These are phyloP conservation scores for Erpetoichthys calabaricus DNA, from an alignment of 2,797 vertebrate genomes.

Conservation along the genomic window DNA sequence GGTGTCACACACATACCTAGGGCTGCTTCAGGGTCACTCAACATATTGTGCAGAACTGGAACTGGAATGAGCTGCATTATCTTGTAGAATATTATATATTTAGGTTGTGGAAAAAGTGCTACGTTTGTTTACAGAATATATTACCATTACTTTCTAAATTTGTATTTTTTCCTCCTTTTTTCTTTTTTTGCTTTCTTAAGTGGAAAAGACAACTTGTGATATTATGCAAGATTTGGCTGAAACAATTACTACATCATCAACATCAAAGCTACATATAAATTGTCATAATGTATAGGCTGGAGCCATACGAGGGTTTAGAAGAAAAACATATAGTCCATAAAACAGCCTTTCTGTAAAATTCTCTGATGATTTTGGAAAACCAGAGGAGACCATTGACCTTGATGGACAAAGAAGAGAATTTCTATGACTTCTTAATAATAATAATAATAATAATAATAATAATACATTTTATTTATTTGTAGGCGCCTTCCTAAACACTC, in stretches of 20 bases:
- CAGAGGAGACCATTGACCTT: neutral
- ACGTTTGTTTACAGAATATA: too few species aligned
- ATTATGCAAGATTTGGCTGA: neutral
- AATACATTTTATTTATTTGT: too few species aligned
- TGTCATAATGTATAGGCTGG: neutral
- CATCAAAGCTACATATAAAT: neutral
- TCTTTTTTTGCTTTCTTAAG: neutral
- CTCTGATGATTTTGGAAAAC: neutral
- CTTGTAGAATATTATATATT: too few species aligned
- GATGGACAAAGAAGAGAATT: neutral
- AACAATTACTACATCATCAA: neutral
- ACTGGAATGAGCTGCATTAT: too few species aligned
- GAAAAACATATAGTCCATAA: neutral
- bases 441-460: too few species aligned
- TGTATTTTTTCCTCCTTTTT: too few species aligned
- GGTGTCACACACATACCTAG: too few species aligned
- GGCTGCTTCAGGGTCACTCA: too few species aligned
- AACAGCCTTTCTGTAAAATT: neutral
- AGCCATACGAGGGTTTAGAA: neutral
- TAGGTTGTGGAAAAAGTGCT: too few species aligned
- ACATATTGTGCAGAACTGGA: too few species aligned
- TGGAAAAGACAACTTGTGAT: neutral
- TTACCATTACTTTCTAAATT: too few species aligned
- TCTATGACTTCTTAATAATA: conserved; percentile 1
- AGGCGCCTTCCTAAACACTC: too few species aligned